A percentile compares a stretch with the other conserved stretches of the same genome.
phyloP scores from a whole-genome alignment of 2,113 vertebrate species.

The Proteles cristata region DNA sequence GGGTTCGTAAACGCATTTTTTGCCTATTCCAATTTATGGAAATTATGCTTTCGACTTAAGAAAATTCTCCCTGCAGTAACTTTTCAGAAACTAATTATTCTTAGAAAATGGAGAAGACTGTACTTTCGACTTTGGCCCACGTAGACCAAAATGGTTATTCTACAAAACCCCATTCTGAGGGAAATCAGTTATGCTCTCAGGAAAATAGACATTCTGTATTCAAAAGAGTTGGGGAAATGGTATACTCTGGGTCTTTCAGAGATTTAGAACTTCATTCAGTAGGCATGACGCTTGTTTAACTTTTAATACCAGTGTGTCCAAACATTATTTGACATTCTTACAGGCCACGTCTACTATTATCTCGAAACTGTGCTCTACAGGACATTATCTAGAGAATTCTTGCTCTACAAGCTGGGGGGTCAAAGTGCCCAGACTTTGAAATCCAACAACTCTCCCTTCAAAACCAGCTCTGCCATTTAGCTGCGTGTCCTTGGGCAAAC shows the following conservation, averaged over 20 bases:
- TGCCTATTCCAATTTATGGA: not conserved
- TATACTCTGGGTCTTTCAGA: not conserved
- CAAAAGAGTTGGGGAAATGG: not conserved
- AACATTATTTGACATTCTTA: not conserved
- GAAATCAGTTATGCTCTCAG: not conserved
- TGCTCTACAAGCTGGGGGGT: not conserved
- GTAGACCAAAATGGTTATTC: not conserved
- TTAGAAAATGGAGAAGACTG: not conserved
- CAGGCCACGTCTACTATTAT: not conserved
- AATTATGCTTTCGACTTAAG: not conserved
- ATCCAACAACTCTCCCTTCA: not conserved
- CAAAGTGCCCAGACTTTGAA: not conserved
- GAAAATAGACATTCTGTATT: not conserved
- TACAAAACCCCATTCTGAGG: not conserved
- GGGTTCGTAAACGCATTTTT: not conserved
- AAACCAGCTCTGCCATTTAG: not conserved
- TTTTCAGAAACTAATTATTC: slow-evolving; percentile 9
- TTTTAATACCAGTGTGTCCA: not conserved
- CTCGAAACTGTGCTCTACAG: not conserved
- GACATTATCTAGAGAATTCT: not conserved
- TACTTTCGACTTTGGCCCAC: not conserved
- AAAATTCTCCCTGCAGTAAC: not conserved
- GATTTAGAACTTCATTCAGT: not conserved
- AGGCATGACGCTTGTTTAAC: not conserved
- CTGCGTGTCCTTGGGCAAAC: not conserved